Conservation (phyloP, 2,888 invertebrate genomes). For the Smittia sp. region DNA sequence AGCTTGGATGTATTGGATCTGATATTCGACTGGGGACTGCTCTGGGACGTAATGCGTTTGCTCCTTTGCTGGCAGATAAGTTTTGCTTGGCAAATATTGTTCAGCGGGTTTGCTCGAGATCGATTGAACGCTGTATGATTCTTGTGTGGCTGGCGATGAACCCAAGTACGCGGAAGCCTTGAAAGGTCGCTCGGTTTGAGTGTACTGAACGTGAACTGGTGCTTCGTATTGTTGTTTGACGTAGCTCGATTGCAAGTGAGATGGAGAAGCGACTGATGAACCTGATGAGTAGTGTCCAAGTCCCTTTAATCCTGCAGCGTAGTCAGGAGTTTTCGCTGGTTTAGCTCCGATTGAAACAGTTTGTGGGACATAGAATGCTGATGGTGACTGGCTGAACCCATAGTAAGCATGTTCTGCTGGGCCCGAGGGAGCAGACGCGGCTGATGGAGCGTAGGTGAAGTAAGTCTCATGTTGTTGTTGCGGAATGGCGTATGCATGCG, state of each 20-base stretch:
- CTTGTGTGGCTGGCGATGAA: conserved; percentile 3
- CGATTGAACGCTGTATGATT: neutral
- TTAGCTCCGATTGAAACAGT: neutral
- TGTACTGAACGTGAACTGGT: neutral
- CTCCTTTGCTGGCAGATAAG: conserved; percentile 34
- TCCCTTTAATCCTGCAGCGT: conserved; percentile 21
- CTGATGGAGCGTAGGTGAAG: neutral
- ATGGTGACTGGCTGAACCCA: neutral
- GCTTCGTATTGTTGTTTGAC: conserved; percentile 12
- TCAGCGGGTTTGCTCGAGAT: neutral
- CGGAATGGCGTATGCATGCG: neutral
- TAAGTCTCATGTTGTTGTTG: neutral
- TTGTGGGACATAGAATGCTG: conserved; percentile 24
- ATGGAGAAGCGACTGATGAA: neutral
- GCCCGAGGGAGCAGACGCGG: neutral
- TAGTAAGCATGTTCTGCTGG: conserved; percentile 1
- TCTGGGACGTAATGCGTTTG: neutral
- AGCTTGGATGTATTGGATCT: conserved; percentile 20
- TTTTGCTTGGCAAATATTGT: conserved; percentile 7
- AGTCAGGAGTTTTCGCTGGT: neutral
- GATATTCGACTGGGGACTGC: conserved; percentile 19
- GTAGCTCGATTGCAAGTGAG: neutral
- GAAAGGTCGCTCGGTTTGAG: conserved; percentile 38
- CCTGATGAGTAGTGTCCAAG: conserved; percentile 22
- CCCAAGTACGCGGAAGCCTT: conserved; percentile 30